Base-by-base conservation (phyloP, 2,797 vertebrate species). In the Coreius guichenoti region DNA sequence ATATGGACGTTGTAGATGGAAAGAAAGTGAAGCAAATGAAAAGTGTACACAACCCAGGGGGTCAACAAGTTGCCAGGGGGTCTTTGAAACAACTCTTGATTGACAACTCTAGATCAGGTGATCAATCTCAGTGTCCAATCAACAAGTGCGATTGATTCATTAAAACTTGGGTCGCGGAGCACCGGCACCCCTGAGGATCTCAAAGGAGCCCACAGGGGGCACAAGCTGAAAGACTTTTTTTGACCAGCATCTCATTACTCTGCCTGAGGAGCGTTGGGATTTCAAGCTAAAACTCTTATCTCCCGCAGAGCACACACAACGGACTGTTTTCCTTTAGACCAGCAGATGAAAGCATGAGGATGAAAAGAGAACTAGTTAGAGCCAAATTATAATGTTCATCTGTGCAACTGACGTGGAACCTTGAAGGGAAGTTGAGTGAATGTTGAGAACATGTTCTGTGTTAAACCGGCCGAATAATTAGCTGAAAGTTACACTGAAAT, bases 1-100 rank as follows among this genome's bases (percentile, higher is more conserved):
- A 43, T 78, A 6, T 78, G 56, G 56, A 81, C 82, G 68, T 54
- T 82, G 61, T 61, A 81, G 78, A 81, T 79, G 49, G 56, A 79
- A 81, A 80, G 78, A 86, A 86, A 85, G 81, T 33, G n/a, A 79
- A 68, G 54, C 54, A 43, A 84, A 56, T 63, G 56, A 58, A 75
- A 87, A 82, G 72, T 83, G 76, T 75, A 81, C 67, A 86, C 83
- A 88, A 74, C 89, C 84, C 80, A 87, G 80, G 80, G 89, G 77
- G 81, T 88, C 83, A 79, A 77, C 21, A 74, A 76, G 56, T 74
- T 85, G 61, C 76, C 77, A 78, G 85, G 87, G 87, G 85, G 88
- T 84, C 86, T 90, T 91, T 89, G 86, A 89, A 90, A 82, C 65
- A 65, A 78, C 61, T 72, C 67, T 74, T 89, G 89, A 89, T 89